These are phyloP conservation scores for Polydrusus tereticollis DNA, from an alignment of 2,888 invertebrate genomes.

Conservation along the genomic window DNA sequence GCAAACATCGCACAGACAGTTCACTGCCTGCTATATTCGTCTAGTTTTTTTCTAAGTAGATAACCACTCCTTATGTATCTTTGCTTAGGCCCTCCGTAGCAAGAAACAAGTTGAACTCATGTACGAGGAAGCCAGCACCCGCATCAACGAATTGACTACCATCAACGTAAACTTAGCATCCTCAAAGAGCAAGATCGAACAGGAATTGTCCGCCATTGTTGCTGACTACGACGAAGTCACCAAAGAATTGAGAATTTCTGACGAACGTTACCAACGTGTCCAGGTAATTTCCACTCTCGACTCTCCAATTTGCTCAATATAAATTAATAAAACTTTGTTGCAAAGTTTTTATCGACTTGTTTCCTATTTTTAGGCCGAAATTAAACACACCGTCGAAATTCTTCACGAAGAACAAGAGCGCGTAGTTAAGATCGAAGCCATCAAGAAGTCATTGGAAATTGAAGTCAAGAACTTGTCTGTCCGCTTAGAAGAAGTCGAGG, in stretches of 20 bases:
- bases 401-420: constrained; percentile 97
- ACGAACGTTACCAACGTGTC: constrained; percentile 95
- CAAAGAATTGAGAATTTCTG: constrained; percentile 92
- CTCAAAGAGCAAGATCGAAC: constrained; percentile 95
- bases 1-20: neutral
- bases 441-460: constrained; percentile 97
- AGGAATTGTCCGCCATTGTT: constrained; percentile 90
- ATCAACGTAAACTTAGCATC: constrained; percentile 96
- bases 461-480: constrained; percentile 96
- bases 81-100: constrained; percentile 84
- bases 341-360: no score
- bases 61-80: neutral
- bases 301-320: no score
- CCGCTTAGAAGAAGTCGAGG: constrained; percentile 95
- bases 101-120: constrained; percentile 92
- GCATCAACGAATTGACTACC: constrained; percentile 94
- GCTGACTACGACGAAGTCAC: constrained; percentile 98
- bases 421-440: constrained; percentile 95
- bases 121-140: constrained; percentile 90
- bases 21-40: neutral
- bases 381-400: constrained; percentile 94
- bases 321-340: neutral
- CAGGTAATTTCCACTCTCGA: constrained; percentile 71
- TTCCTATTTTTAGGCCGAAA: constrained; percentile 76
- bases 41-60: neutral